Evolutionary conservation across 2,888 invertebrate species (phyloP).

Genomic region (Leucophenga maculata): DNA sequence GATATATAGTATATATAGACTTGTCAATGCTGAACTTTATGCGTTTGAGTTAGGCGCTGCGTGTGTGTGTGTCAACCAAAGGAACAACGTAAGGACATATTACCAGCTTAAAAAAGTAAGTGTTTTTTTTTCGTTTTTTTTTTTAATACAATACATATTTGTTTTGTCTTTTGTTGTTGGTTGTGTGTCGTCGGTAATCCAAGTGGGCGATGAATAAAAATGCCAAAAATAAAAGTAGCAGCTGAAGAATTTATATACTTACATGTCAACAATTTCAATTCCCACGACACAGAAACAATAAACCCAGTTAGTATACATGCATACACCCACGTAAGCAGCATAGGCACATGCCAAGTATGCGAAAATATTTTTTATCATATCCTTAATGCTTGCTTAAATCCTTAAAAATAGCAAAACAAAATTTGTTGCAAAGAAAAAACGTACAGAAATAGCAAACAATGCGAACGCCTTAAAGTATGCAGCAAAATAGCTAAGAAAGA

Average conservation of each 20-base stretch:
- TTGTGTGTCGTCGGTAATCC: slow-evolving; percentile 9
- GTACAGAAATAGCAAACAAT: slow-evolving; percentile 9
- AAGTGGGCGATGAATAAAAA: too few relatives aligned
- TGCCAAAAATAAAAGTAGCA: too few relatives aligned
- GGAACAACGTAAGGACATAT: slow-evolving; percentile 4
- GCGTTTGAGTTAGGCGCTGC: neutral
- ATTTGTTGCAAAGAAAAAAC: slow-evolving; percentile 39
- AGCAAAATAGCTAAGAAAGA: neutral
- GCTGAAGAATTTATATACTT: slow-evolving; percentile 26
- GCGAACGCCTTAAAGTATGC: too few relatives aligned
- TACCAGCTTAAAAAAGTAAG: slow-evolving; percentile 6
- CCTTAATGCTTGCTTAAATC: slow-evolving; percentile 58
- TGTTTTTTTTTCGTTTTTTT: neutral
- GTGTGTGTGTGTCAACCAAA: neutral
- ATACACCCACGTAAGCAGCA: slow-evolving; percentile 2
- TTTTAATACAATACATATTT: slow-evolving; percentile 29
- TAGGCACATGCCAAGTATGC: slow-evolving; percentile 3
- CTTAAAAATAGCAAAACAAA: slow-evolving; percentile 59
- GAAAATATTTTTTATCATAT: slow-evolving; percentile 54
- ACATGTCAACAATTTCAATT: slow-evolving; percentile 31
- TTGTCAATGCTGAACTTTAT: neutral
- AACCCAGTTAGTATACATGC: too few relatives aligned
- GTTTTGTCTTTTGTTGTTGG: slow-evolving; percentile 29
- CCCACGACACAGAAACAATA: slow-evolving; percentile 11
- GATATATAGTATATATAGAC: neutral